Conservation (phyloP, 2,888 invertebrate species). For the Anaspis maculata region DNA sequence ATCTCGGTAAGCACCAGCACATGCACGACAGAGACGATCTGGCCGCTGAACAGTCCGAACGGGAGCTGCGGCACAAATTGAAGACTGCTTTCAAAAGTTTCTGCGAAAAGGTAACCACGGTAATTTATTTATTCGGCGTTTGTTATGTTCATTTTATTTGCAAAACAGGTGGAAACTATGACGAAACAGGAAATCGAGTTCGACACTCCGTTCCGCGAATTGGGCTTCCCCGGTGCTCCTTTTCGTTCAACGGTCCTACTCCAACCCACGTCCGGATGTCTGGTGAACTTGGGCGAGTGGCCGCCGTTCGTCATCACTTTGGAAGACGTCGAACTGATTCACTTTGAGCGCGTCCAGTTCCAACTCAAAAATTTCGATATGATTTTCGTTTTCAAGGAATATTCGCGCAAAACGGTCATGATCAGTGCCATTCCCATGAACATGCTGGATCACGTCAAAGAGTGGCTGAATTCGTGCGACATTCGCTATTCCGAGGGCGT, state of each 20-base stretch:
- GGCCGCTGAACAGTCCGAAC: constrained; percentile 96
- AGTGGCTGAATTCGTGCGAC: constrained; percentile 77
- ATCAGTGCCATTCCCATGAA: constrained; percentile 99
- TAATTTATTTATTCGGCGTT: too few species aligned
- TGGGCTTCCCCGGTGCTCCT: constrained; percentile 97
- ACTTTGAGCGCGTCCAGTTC: constrained; percentile 98
- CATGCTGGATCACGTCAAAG: constrained; percentile 98
- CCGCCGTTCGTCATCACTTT: constrained; percentile 97
- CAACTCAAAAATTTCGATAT: constrained; percentile 99
- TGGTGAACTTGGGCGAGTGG: constrained; percentile 97
- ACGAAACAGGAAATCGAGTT: constrained; percentile 97
- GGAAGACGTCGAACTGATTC: constrained; percentile 95
- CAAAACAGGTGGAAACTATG: constrained; percentile 67
- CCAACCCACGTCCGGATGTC: constrained; percentile 95
- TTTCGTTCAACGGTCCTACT: constrained; percentile 91
- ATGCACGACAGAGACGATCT: constrained; percentile 99
- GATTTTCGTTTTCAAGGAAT: constrained; percentile 99
- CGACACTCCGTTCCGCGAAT: constrained; percentile 95
- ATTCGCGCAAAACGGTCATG: constrained; percentile 87
- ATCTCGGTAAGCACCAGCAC: constrained; percentile 98
- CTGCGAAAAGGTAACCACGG: constrained; percentile 96
- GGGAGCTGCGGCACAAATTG: constrained; percentile 91
- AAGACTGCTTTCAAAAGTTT: constrained; percentile 98
- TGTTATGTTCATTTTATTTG: too few species aligned
- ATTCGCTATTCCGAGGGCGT: constrained; percentile 88